Base-by-base conservation (phyloP, 2,888 invertebrate genomes). In the Acholoe squamosa region DNA sequence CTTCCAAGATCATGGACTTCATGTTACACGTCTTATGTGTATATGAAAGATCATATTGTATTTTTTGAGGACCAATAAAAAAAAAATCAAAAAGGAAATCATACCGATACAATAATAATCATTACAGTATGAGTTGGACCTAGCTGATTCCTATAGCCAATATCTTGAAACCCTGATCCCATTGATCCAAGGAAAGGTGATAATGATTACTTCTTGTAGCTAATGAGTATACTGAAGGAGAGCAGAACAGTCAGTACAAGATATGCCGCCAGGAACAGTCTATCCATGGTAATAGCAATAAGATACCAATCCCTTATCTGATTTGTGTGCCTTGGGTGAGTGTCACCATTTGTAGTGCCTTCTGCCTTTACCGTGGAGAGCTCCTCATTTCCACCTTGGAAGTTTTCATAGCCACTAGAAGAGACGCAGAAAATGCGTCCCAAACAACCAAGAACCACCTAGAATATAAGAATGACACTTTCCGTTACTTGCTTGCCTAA, bases 381-480 rank as follows among this genome's bases (percentile, higher is more conserved):
- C 43, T 80, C 34, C 34, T 80, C 80, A 14, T 12, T 34, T 7
- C 34, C 34, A 43, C 33, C 12, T 33, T 80, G 7, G 3, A 7
- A 0, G 34, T 7, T 33, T 3, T 14, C 16, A 28, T 76, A 76
- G 19, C 1, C 1, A 5, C 34, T 80, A 12, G 33, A 3, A 43
- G 80, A 80, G 34, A 80, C 80, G 43, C 80, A 80, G 16, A 80
- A 19, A 19, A 80, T 7, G 19, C 80, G 80, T 3, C 80, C 80
- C 0, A 80, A 43, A 16, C 33, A 14, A 19, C 34, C 80, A 16
- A 80, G 80, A 12, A 80, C 10, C 80, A 80, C 80, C 80, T 80
- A 25, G 0, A 71, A 28, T 61, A 61, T 43, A 7, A 7, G 43
- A 43, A 10, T 43, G 10, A 43, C 43, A 43, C 43, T 43, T 43